Conservation (phyloP, 2,888 invertebrate genomes). For the Apotomis turbidana region DNA sequence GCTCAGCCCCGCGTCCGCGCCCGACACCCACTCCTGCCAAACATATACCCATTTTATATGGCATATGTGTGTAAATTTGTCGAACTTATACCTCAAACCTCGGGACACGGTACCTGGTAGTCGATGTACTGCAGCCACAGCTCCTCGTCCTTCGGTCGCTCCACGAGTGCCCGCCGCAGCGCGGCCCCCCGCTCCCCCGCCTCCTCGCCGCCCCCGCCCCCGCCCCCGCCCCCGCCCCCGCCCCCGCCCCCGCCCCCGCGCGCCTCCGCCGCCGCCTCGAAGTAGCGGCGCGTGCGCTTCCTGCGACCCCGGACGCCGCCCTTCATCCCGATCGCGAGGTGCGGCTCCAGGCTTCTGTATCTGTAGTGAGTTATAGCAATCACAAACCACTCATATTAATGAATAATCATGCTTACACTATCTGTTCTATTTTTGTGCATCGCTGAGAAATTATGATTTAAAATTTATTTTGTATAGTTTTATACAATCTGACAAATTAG, state of each 20-base stretch:
- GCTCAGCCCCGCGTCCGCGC: slow-evolving; percentile 47
- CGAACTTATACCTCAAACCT: too few species aligned
- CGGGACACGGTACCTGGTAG: slow-evolving; percentile 56
- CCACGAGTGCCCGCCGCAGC: slow-evolving; percentile 57
- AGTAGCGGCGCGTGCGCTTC: slow-evolving; percentile 37
- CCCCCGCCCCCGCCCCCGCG: slow-evolving; percentile 40
- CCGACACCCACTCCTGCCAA: slow-evolving; percentile 52
- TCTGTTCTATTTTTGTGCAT: too few species aligned
- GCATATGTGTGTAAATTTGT: too few species aligned
- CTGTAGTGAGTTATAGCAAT: neutral
- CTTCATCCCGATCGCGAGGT: slow-evolving; percentile 14
- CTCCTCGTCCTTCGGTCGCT: slow-evolving; percentile 55
- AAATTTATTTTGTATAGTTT: too few species aligned
- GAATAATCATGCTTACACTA: too few species aligned
- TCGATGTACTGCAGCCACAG: slow-evolving; percentile 65
- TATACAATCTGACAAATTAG: too few species aligned
- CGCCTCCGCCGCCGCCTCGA: slow-evolving; percentile 42
- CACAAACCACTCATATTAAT: too few species aligned
- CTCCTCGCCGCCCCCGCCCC: slow-evolving; percentile 42
- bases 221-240: slow-evolving; percentile 34
- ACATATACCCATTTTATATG: too few species aligned
- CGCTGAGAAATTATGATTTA: too few species aligned
- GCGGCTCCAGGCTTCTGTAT: slow-evolving; percentile 19
- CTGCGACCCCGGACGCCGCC: slow-evolving; percentile 27
- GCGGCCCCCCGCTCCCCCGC: slow-evolving; percentile 55